Evolutionary conservation across 2,888 invertebrate species (phyloP).

Genomic region (Tetramorium bicarinatum): DNA sequence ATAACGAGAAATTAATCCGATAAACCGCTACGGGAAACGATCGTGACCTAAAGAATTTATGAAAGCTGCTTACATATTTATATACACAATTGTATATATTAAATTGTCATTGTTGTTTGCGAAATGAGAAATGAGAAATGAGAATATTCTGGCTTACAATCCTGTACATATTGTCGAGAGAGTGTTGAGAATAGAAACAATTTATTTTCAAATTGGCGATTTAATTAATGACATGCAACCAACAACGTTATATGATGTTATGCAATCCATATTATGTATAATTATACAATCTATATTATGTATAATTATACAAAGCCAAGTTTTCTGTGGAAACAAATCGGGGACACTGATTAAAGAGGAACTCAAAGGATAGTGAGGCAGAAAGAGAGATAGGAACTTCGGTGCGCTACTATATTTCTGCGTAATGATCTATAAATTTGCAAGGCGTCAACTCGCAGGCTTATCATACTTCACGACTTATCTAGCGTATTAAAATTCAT

Average conservation of each 20-base stretch:
- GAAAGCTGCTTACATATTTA: conserved; percentile 20
- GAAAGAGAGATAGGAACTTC: conserved; percentile 29
- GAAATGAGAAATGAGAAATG: too few relatives aligned
- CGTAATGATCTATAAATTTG: conserved; percentile 69
- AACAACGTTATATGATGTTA: neutral
- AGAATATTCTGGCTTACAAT: neutral
- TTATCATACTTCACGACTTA: conserved; percentile 44
- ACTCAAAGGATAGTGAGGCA: conserved; percentile 26
- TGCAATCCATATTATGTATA: conserved; percentile 9
- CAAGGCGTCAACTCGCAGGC: conserved; percentile 53
- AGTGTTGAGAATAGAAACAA: neutral
- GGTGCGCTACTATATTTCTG: conserved; percentile 61
- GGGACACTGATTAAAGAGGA: conserved; percentile 33
- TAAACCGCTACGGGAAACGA: conserved; percentile 6
- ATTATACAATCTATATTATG: conserved; percentile 28
- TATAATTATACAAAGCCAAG: conserved; percentile 19
- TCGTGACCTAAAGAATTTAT: neutral
- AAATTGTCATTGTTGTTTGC: neutral
- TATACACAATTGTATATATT: neutral
- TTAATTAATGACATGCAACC: conserved; percentile 5
- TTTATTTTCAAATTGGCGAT: neutral
- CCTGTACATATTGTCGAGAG: neutral
- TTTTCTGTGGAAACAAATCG: conserved; percentile 6
- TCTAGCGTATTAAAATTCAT: conserved; percentile 54
- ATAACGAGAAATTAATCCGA: conserved; percentile 49